Evolutionary conservation across 2,888 invertebrate genomes (phyloP), one percentile per base, ranked within the genome.

Genomic region (Dasysyrphus tricinctus): DNA sequence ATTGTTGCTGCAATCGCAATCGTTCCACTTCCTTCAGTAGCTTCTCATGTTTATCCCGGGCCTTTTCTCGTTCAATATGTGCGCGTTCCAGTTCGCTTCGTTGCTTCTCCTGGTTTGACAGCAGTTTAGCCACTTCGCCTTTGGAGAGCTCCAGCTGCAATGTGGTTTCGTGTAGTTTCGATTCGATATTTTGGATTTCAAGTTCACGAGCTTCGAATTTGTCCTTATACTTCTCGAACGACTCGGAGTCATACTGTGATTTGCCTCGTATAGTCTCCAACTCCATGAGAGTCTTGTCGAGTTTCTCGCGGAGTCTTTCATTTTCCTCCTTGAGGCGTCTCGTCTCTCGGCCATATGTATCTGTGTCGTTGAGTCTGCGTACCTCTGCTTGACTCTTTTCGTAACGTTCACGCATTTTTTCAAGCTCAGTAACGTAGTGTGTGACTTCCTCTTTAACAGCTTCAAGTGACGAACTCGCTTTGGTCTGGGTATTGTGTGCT

Each of bases 371-470:
- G 11, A 97, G 95, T 91, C 97, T 96, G 88, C 97, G 94, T 88
- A 97, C 93, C 90, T 98, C 98, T 12, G 95, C 94, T 89, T 97
- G 96, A 77, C 95, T 95, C 91, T 97, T 96, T 89, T 98, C 98
- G 90, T 97, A 96, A 89, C 97, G 97, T 90, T 98, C 98, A 90
- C 97, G 97, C 94, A 97, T 96, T 92, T 97, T 98, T 91, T 98
- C 98, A 57, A 97, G 94, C 93, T 98, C 98, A 70, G 97, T 94
- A 91, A 97, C 97, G 89, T 97, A 95, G 89, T 97, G 94, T 0
- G 97, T 96, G 89, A 97, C 95, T 93, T 98, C 98, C 91, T 98
- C 98, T 91, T 97, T 97, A 70, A 96, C 96, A 90, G 97, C 97
- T 91, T 98, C 98, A 85, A 97, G 96, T 7, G 96, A 95, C 12